Evolutionary conservation across 2,113 vertebrate species (phyloP).

Genomic region (Lycocorax pyrrhopterus): DNA sequence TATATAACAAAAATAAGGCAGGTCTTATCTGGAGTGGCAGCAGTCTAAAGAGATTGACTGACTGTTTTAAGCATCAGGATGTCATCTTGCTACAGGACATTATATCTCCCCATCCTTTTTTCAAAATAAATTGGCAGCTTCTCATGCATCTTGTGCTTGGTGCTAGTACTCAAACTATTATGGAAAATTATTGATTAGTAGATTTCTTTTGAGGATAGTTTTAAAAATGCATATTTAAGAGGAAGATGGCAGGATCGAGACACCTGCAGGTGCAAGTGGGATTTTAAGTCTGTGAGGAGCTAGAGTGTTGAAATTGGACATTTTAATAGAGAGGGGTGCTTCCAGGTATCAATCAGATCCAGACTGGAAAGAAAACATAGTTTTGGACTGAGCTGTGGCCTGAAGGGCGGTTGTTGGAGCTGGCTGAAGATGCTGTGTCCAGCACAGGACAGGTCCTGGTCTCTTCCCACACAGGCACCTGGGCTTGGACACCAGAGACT

Average conservation of each 20-base stretch:
- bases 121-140: not conserved
- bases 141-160: not conserved
- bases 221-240: not conserved
- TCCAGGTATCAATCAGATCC: not conserved
- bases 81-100: not conserved
- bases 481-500: rapidly evolving
- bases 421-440: not conserved
- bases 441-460: not conserved
- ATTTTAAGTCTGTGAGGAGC: not conserved
- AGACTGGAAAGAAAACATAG: not conserved
- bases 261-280: not conserved
- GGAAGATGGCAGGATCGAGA: not conserved
- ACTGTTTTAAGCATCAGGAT: not conserved
- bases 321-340: not conserved
- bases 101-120: not conserved
- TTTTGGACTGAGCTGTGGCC: not conserved
- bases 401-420: not conserved
- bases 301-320: not conserved
- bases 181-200: not conserved
- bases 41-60: not conserved
- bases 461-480: not conserved
- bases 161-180: not conserved
- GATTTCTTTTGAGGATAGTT: not conserved
- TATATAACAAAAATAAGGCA: not conserved
- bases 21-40: not conserved